phyloP scores from a whole-genome alignment of 2,797 vertebrate species.

The Philypnodon macrostomus region DNA sequence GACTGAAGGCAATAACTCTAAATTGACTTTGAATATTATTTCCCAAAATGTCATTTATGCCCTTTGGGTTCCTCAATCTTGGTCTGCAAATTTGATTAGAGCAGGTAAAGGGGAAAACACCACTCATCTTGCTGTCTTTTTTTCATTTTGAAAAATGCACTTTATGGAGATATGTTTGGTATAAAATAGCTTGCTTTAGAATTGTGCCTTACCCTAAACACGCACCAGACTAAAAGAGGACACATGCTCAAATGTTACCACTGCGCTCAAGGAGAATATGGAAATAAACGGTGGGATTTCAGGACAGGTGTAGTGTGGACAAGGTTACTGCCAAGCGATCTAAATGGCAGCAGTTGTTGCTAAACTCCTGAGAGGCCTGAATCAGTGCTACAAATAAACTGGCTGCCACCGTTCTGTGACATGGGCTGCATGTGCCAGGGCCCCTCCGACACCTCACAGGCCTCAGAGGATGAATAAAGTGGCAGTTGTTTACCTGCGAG shows the following conservation, averaged over 20 bases:
- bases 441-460: slow-evolving; percentile 2
- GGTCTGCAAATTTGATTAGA: no score
- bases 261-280: slow-evolving; percentile 4
- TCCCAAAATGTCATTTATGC: no score
- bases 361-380: slow-evolving; percentile 8
- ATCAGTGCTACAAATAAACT: slow-evolving; percentile 25
- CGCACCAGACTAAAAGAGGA: neutral
- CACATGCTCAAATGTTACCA: neutral
- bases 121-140: neutral
- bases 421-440: slow-evolving; percentile 9
- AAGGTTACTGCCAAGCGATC: slow-evolving; percentile 14
- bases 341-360: slow-evolving; percentile 13
- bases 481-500: slow-evolving; percentile 13
- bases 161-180: no score
- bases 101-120: neutral
- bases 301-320: slow-evolving; percentile 1
- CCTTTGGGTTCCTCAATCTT: no score
- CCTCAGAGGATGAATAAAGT: slow-evolving; percentile 17
- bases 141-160: no score
- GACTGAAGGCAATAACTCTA: no score
- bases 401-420: slow-evolving; percentile 3
- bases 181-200: neutral
- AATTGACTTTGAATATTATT: no score
- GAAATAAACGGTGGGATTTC: slow-evolving; percentile 6
- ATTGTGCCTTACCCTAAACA: neutral